Conservation (phyloP, 2,113 vertebrate genomes). For the Cebidichthys violaceus region DNA sequence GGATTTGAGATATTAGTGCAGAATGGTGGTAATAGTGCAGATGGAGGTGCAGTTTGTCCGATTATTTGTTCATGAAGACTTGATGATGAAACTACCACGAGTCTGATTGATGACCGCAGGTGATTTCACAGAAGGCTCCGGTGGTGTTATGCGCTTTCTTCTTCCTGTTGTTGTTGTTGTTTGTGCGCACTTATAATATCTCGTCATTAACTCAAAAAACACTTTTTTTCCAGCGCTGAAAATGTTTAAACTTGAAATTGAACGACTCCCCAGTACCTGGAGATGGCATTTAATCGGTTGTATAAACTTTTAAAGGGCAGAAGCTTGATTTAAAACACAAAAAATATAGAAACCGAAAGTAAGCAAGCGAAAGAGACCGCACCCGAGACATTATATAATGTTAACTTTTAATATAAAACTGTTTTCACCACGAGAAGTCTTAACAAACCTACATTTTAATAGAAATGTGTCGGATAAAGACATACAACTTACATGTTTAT, state of each 20-base stretch:
- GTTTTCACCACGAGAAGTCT: fast-evolving
- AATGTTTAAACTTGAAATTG: fast-evolving
- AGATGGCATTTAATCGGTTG: neutral
- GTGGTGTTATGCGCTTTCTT: neutral
- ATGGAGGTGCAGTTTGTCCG: no score
- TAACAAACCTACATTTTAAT: fast-evolving
- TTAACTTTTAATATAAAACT: neutral
- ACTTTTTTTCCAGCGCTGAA: neutral
- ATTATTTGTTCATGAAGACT: no score
- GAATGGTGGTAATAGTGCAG: no score
- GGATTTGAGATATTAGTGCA: no score
- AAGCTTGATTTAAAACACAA: neutral
- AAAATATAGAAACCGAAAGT: constrained; percentile 66
- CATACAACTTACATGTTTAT: constrained; percentile 52
- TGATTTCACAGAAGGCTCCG: neutral
- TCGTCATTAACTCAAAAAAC: neutral
- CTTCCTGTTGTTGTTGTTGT: constrained; percentile 21
- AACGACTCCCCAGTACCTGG: fast-evolving
- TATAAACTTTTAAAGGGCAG: constrained; percentile 8
- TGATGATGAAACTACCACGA: constrained; percentile 2
- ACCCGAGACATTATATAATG: neutral
- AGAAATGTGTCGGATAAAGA: neutral
- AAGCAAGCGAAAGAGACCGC: neutral
- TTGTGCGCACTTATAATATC: constrained; percentile 16
- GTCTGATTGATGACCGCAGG: constrained; percentile 35